phyloP scores from a whole-genome alignment of 2,797 vertebrate species.

The Astyanax mexicanus region DNA sequence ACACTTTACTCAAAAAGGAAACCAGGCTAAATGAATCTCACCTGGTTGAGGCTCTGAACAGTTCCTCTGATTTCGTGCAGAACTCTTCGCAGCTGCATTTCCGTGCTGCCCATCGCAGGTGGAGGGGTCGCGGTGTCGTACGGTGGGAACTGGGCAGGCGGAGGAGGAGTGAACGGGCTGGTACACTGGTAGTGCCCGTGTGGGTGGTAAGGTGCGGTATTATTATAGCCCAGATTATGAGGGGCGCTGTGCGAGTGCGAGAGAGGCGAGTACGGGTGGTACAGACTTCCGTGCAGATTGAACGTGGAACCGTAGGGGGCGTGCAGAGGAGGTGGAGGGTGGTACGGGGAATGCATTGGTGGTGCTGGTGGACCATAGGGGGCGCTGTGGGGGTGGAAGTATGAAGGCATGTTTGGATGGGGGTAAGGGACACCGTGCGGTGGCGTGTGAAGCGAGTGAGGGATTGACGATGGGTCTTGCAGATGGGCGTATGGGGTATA shows the following conservation, averaged over 20 bases:
- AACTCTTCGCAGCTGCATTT: conserved; percentile 93
- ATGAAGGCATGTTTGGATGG: conserved; percentile 20
- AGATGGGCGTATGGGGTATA: conserved; percentile 23
- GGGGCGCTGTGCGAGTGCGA: conserved; percentile 40
- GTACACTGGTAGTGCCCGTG: conserved; percentile 22
- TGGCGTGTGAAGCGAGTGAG: conserved; percentile 28
- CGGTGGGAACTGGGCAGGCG: conserved; percentile 10
- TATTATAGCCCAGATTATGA: conserved; percentile 47
- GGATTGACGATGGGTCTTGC: not conserved
- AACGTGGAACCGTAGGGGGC: conserved; percentile 16
- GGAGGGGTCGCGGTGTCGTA: conserved; percentile 59
- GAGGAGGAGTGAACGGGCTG: conserved; percentile 1
- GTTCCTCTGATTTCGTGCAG: conserved; percentile 92
- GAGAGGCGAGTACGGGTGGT: conserved; percentile 30
- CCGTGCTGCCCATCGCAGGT: conserved; percentile 81
- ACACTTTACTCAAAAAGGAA: too few species aligned
- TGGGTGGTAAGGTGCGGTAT: conserved; percentile 47
- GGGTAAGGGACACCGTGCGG: conserved; percentile 9
- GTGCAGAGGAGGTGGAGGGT: not conserved
- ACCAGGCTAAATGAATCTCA: conserved; percentile 68
- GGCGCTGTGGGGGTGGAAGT: conserved; percentile 9
- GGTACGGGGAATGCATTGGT: conserved; percentile 18
- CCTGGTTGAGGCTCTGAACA: conserved; percentile 90
- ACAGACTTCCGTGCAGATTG: conserved; percentile 27
- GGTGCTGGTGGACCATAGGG: conserved; percentile 18